Evolutionary conservation across 2,113 vertebrate species (phyloP).

Genomic region (Chloropsis hardwickii): DNA sequence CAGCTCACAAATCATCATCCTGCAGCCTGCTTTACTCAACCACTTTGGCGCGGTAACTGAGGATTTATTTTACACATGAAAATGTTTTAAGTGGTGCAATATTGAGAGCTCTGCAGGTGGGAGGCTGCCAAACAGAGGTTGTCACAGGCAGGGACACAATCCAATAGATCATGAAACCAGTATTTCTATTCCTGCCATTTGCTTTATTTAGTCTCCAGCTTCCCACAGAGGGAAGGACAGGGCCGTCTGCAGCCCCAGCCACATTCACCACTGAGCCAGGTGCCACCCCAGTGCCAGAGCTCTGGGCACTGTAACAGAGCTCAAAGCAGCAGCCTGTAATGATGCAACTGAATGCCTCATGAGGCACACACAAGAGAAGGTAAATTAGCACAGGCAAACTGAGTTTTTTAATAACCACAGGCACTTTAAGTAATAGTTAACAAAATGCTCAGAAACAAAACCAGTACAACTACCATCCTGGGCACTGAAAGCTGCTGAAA

Average conservation of each 20-base stretch:
- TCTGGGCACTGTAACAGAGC: background rate
- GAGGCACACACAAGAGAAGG: background rate
- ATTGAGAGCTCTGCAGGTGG: background rate
- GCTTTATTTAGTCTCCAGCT: background rate
- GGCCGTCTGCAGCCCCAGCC: background rate
- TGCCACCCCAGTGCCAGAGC: background rate
- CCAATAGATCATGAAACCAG: background rate
- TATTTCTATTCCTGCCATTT: background rate
- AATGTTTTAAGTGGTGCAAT: background rate
- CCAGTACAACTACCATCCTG: background rate
- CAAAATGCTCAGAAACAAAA: background rate
- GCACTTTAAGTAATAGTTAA: background rate
- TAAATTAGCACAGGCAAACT: background rate
- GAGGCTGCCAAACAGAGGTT: background rate
- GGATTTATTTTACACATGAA: background rate
- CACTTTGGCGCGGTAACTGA: background rate
- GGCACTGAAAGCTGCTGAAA: background rate
- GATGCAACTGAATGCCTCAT: background rate
- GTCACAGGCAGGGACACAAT: background rate
- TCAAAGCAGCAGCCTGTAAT: background rate
- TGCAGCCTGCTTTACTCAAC: background rate
- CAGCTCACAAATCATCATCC: background rate
- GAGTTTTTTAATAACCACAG: background rate
- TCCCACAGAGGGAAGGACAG: background rate
- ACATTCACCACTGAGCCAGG: background rate